Evolutionary conservation across 2,797 vertebrate genomes (phyloP).

Genomic region (Myotis myotis): DNA sequence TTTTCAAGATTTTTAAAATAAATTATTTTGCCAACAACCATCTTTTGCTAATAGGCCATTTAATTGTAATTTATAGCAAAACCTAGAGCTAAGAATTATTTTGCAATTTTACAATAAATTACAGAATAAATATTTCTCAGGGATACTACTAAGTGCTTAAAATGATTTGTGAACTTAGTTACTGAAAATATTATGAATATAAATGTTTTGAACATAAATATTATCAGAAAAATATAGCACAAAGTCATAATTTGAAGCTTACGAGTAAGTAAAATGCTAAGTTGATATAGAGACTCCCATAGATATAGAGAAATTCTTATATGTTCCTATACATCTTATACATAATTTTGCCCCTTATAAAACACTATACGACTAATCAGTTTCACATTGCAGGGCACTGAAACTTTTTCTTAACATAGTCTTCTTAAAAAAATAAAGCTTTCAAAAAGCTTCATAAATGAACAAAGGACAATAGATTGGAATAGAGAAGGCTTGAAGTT

Average conservation of each 20-base stretch:
- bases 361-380: background rate
- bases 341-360: background rate
- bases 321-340: no score
- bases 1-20: background rate
- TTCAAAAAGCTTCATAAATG: constrained; percentile 4
- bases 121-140: background rate
- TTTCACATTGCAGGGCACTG: background rate
- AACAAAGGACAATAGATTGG: background rate
- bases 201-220: background rate
- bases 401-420: background rate
- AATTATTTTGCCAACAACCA: background rate
- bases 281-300: background rate
- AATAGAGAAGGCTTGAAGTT: background rate
- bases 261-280: background rate
- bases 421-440: background rate
- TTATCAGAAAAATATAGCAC: background rate
- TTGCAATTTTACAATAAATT: background rate
- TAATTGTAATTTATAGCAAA: background rate
- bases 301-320: background rate
- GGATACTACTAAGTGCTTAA: background rate
- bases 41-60: background rate
- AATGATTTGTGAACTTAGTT: background rate
- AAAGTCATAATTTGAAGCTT: background rate
- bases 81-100: background rate
- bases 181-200: background rate